Evolutionary conservation across 2,113 vertebrate species (phyloP), one percentile per base, ranked within the genome.

Genomic region (Nothoprocta pentlandii): DNA sequence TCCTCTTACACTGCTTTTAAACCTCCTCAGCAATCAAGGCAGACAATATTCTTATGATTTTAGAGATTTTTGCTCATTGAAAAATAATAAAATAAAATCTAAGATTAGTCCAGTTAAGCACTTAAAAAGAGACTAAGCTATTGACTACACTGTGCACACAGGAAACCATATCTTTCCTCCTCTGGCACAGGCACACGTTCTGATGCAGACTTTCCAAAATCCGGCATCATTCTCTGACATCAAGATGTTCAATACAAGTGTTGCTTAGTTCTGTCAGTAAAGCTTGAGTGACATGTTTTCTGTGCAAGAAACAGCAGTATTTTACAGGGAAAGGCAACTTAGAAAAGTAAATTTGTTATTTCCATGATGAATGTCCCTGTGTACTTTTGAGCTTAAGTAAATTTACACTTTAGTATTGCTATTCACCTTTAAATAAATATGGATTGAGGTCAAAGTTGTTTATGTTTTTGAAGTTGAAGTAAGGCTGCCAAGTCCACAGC

Each of bases 111-210:
- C 17, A 61, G 61, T 39, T 25, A 47, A 21, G 16, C 22, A 26
- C 47, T 67, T 41, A n/a, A 54, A 69, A 70, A 30, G 4, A 53
- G 28, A 34, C 16, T 59, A 20, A 59, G 23, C 7, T 41, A 8
- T 46, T 73, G 51, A 46, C 36, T n/a, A 12, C 4, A 16, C 11
- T 34, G n/a, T 59, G 39, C 34, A n/a, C 39, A 61, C 14, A 16
- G 42, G 20, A 44, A 73, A 12, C 6, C 16, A 0, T 4, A 56
- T 58, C 61, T n/a, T 17, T 16, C 7, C 12, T 44, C 46, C 7
- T 14, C 34, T 74, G 62, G 64, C 46, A 28, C n/a, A 20, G 14
- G 25, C 63, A 74, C 2, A 5, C 63, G 77, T 80, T 39, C n/a
- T 47, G 47, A 46, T 17, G 28, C 46, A n/a, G 44, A n/a, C 1